Percentiles rank a stretch among this genome's conserved stretches.
These are phyloP conservation scores for Flexamia atlantica DNA, from an alignment of 2,888 invertebrate genomes.

Conservation along the genomic window DNA sequence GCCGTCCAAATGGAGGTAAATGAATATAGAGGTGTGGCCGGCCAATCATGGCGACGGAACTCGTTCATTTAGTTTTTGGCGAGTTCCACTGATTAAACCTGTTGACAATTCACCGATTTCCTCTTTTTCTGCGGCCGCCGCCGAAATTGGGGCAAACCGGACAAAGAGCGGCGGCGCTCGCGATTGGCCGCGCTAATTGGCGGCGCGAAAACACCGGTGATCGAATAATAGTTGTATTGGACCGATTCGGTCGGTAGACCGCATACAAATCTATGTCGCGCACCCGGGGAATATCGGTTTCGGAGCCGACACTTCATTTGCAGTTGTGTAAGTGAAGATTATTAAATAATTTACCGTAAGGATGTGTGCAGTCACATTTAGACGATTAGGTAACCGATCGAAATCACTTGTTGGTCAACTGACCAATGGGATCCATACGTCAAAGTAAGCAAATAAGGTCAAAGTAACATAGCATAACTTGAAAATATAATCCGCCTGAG, in stretches of 20 bases:
- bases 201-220: constrained; percentile 29
- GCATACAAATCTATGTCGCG: constrained; percentile 39
- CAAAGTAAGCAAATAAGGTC: no score
- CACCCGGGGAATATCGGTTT: not conserved
- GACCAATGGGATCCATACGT: not conserved
- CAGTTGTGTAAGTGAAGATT: constrained; percentile 26
- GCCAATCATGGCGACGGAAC: constrained; percentile 38
- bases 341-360: not conserved
- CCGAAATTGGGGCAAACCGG: constrained; percentile 47
- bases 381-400: no score
- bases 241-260: constrained; percentile 42
- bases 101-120: constrained; percentile 56
- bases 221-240: constrained; percentile 50
- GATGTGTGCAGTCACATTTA: not conserved
- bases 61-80: constrained; percentile 57
- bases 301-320: not conserved
- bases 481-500: no score
- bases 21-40: constrained; percentile 54
- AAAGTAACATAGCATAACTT: no score
- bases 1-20: constrained; percentile 36
- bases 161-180: not conserved
- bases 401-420: not conserved
- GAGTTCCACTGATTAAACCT: constrained; percentile 55
- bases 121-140: constrained; percentile 49
- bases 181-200: constrained; percentile 34